These are phyloP conservation scores for Mamestra brassicae DNA, from an alignment of 2,888 invertebrate genomes.

Conservation along the genomic window DNA sequence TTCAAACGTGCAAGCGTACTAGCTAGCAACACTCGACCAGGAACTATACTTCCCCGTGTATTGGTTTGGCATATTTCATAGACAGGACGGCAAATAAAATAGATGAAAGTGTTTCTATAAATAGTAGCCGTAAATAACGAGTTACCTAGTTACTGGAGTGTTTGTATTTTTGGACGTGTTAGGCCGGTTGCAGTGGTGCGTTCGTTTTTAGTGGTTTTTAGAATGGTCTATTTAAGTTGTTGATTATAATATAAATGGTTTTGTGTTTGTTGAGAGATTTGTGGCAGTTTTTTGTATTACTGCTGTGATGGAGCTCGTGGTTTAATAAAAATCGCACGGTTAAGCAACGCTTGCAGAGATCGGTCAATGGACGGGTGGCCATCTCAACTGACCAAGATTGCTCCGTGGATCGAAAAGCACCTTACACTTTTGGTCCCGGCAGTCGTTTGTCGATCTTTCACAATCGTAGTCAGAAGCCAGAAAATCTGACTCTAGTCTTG, in stretches of 20 bases:
- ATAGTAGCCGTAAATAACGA: slow-evolving; percentile 44
- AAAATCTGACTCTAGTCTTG: no score
- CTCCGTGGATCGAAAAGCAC: no score
- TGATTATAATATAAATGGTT: background rate
- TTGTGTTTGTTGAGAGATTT: background rate
- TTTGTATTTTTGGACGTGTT: slow-evolving; percentile 41
- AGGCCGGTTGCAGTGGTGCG: slow-evolving; percentile 25
- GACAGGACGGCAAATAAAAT: slow-evolving; percentile 27
- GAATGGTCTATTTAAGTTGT: slow-evolving; percentile 13
- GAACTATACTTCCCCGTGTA: slow-evolving; percentile 11
- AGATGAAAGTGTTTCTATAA: slow-evolving; percentile 55
- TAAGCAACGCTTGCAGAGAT: no score
- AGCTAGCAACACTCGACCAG: slow-evolving; percentile 9
- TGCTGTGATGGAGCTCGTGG: no score
- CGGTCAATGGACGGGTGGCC: no score
- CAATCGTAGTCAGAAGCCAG: no score
- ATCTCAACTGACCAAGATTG: no score
- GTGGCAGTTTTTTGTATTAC: background rate
- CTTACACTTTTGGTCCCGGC: no score
- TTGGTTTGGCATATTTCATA: slow-evolving; percentile 46
- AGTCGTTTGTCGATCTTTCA: no score
- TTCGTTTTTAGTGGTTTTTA: background rate
- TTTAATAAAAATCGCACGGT: no score
- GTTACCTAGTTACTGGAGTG: slow-evolving; percentile 52
- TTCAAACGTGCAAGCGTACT: slow-evolving; percentile 1